These are phyloP conservation scores for Falco punctatus DNA, from an alignment of 2,113 vertebrate species.

Conservation along the genomic window DNA sequence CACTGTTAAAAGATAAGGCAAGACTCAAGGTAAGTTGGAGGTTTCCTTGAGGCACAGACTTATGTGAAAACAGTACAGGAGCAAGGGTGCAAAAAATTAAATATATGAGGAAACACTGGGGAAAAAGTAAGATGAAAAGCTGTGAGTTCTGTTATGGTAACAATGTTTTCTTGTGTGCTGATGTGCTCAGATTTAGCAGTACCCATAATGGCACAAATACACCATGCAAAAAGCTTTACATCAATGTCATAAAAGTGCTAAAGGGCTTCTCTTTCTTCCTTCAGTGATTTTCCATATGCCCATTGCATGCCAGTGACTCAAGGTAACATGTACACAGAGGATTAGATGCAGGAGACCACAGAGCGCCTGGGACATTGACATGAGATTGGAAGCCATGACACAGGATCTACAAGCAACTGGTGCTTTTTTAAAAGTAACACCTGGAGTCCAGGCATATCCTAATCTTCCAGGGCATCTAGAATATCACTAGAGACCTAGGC, in stretches of 20 bases:
- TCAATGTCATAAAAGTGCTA: background rate
- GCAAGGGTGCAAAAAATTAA: background rate
- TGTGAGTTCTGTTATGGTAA: background rate
- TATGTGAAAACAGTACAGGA: background rate
- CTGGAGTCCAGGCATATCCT: background rate
- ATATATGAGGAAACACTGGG: background rate
- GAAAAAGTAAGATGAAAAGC: background rate
- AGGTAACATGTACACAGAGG: background rate
- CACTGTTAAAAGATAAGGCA: background rate
- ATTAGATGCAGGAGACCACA: background rate
- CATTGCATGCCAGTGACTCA: background rate
- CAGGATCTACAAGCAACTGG: background rate
- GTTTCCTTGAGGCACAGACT: background rate
- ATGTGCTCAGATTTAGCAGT: too few species aligned
- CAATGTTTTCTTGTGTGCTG: background rate
- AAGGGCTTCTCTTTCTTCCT: background rate
- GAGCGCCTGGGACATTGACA: too few species aligned
- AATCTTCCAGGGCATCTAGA: background rate
- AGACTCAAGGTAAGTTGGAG: background rate
- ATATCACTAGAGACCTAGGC: background rate
- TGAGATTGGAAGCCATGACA: background rate
- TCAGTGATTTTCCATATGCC: background rate
- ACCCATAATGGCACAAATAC: background rate
- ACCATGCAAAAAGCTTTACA: background rate
- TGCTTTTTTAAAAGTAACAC: background rate